A percentile compares a stretch with the other conserved stretches of the same genome.
Conservation (phyloP, 2,888 invertebrate genomes). For the Trissoscelio sp. region DNA sequence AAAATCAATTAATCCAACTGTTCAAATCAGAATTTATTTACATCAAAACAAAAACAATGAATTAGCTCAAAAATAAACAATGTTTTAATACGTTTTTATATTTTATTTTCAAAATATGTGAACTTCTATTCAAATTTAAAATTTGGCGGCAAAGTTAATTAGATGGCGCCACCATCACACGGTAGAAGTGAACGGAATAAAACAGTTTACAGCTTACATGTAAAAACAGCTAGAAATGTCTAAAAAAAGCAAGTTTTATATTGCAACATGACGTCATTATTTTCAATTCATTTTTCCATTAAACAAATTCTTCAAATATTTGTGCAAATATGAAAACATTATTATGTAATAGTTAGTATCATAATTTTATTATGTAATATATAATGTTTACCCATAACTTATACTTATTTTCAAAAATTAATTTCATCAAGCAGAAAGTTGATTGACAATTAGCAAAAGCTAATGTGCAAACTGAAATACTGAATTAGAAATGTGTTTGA, state of each 20-base stretch:
- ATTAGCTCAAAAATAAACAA: too few species aligned
- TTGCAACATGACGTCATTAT: neutral
- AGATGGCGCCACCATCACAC: neutral
- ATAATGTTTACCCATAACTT: neutral
- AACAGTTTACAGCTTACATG: constrained; percentile 1
- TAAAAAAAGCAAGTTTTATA: neutral
- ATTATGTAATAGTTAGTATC: too few species aligned
- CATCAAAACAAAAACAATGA: too few species aligned
- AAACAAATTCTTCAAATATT: too few species aligned
- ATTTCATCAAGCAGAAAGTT: too few species aligned
- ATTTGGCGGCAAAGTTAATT: neutral
- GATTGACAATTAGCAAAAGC: neutral
- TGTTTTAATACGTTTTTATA: neutral
- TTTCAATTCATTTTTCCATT: too few species aligned
- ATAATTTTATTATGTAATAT: neutral
- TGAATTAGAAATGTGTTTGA: constrained; percentile 32
- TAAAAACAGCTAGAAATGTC: neutral
- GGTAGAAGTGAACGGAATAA: neutral
- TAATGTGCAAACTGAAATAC: constrained; percentile 15
- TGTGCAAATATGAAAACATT: too few species aligned
- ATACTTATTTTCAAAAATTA: too few species aligned
- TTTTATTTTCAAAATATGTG: too few species aligned
- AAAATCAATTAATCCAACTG: too few species aligned
- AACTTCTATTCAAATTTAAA: neutral
- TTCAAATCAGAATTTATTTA: too few species aligned